phyloP scores from a whole-genome alignment of 2,797 vertebrate species.

The Bufotes viridis region DNA sequence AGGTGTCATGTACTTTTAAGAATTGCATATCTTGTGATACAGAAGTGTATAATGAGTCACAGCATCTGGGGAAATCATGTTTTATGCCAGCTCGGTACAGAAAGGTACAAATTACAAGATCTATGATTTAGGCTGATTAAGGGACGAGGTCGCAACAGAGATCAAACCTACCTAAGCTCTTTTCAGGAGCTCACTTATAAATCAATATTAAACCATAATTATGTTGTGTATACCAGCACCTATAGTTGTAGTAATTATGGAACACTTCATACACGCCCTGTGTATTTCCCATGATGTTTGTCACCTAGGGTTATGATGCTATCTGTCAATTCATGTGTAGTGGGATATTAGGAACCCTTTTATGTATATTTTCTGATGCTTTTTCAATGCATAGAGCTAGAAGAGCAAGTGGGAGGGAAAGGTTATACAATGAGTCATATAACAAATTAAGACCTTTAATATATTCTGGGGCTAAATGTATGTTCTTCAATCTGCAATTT shows the following conservation, averaged over 20 bases:
- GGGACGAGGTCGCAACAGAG: background rate
- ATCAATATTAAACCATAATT: background rate
- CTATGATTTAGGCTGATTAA: background rate
- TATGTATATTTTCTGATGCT: background rate
- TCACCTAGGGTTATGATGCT: background rate
- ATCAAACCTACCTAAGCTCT: background rate
- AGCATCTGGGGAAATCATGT: background rate
- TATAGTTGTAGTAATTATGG: background rate
- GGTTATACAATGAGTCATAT: background rate
- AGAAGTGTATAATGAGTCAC: constrained; percentile 7
- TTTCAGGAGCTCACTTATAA: background rate
- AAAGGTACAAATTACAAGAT: constrained; percentile 4
- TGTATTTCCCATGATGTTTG: background rate
- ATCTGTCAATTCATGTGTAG: background rate
- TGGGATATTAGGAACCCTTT: background rate
- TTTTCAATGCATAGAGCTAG: background rate
- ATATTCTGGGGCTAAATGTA: background rate
- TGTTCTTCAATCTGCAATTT: background rate
- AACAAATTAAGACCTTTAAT: background rate
- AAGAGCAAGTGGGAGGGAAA: background rate
- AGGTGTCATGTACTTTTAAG: constrained; percentile 22
- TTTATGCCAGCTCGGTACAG: background rate
- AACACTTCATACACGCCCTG: background rate
- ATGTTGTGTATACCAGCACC: background rate
- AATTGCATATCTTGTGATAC: background rate